A percentile compares a stretch with the other conserved stretches of the same genome.
Evolutionary conservation across 2,113 vertebrate species (phyloP).

Genomic region (Pseudorectes ferrugineus): DNA sequence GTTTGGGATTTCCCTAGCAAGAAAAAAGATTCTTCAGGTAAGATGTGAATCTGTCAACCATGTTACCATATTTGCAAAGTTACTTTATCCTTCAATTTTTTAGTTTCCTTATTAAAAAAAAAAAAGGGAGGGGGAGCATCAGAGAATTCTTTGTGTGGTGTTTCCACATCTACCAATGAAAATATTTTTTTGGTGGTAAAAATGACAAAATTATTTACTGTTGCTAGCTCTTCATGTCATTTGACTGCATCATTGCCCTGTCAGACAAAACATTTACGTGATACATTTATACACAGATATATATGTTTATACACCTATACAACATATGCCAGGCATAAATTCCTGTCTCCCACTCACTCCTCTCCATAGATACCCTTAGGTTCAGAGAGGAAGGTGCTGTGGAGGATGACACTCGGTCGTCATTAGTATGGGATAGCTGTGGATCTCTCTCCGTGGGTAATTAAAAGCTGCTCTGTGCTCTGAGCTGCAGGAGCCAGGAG

Average conservation of each 20-base stretch:
- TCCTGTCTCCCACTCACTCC: neutral
- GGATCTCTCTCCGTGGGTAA: neutral
- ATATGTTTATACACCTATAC: neutral
- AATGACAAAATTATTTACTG: neutral
- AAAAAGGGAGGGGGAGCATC: accelerated
- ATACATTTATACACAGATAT: neutral
- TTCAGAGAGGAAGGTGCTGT: neutral
- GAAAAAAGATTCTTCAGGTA: neutral
- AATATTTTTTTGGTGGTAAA: neutral
- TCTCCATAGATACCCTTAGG: neutral
- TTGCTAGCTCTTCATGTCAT: neutral
- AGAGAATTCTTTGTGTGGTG: neutral
- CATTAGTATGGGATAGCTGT: neutral
- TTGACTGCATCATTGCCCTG: neutral
- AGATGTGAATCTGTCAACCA: neutral
- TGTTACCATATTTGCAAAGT: neutral
- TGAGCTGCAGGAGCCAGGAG: neutral
- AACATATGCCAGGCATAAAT: neutral
- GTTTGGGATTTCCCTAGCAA: neutral
- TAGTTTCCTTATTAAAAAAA: neutral
- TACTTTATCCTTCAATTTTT: neutral
- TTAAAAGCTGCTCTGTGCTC: constrained; percentile 27
- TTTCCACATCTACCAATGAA: neutral
- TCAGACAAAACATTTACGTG: neutral
- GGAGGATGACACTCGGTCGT: neutral